Conservation (phyloP, 2,113 vertebrate species). For the Delphinus delphis region DNA sequence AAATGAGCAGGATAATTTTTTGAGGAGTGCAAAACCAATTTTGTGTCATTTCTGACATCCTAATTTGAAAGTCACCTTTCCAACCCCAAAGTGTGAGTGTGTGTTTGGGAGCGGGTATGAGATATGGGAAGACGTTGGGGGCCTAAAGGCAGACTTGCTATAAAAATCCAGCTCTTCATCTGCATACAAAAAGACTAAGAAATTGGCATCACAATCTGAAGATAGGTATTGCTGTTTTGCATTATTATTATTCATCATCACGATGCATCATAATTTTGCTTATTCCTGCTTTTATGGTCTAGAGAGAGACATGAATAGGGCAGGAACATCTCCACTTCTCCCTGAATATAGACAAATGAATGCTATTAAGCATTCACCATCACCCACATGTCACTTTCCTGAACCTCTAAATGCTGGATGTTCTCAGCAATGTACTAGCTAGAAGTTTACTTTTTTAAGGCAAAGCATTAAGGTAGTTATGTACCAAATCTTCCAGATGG, state of each 20-base stretch:
- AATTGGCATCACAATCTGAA: not conserved
- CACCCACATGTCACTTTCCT: conserved; percentile 35
- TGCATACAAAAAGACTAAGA: conserved; percentile 49
- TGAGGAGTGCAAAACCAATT: not conserved
- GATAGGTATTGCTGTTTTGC: conserved; percentile 21
- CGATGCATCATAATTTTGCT: conserved; percentile 44
- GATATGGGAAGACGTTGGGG: not conserved
- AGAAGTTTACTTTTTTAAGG: not conserved
- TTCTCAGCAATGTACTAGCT: conserved; percentile 36
- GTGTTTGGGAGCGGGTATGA: conserved; percentile 32
- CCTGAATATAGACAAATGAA: conserved; percentile 29
- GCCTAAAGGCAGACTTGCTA: conserved; percentile 48
- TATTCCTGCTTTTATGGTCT: conserved; percentile 34
- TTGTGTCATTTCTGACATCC: conserved; percentile 16
- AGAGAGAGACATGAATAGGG: conserved; percentile 51
- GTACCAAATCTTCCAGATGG: not conserved
- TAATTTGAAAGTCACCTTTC: conserved; percentile 37
- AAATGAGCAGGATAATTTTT: not conserved
- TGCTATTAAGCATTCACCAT: conserved; percentile 3
- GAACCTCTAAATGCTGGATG: conserved; percentile 26
- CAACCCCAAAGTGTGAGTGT: not conserved
- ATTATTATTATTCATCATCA: conserved; percentile 49
- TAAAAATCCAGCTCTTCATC: conserved; percentile 16
- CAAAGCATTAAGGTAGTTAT: not conserved
- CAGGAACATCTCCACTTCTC: conserved; percentile 35